Percentiles rank a stretch among this genome's conserved stretches.
These are phyloP conservation scores for Oxygymnocypris stewartii DNA, from an alignment of 2,113 vertebrate species.

Conservation along the genomic window DNA sequence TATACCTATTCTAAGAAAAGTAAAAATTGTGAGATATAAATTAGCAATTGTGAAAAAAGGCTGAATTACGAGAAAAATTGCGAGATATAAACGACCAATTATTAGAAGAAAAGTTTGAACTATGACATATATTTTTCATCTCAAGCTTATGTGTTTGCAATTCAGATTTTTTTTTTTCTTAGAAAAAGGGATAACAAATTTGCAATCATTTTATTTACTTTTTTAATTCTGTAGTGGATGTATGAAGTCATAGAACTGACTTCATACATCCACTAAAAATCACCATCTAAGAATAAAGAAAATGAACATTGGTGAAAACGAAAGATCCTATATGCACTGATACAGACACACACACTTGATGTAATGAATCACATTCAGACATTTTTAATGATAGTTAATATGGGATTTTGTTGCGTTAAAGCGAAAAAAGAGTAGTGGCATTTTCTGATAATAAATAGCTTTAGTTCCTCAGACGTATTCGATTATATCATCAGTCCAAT, in stretches of 20 bases:
- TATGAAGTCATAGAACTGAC: neutral
- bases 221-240: no score
- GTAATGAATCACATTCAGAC: slow-evolving; percentile 3
- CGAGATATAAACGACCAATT: no score
- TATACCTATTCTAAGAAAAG: no score
- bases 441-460: neutral
- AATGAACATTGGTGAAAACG: neutral
- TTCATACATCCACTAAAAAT: neutral
- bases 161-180: no score
- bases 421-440: neutral
- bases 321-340: neutral
- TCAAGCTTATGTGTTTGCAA: no score
- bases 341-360: neutral
- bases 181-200: no score
- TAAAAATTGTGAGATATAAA: no score
- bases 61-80: no score
- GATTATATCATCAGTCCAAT: neutral
- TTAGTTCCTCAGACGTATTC: neutral
- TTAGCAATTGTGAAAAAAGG: no score
- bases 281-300: neutral
- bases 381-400: neutral
- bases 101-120: no score
- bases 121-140: no score
- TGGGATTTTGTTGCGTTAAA: neutral
- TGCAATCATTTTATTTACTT: no score